phyloP scores from a whole-genome alignment of 1,140 invertebrate species.

The Akabosia matsudoensis region DNA sequence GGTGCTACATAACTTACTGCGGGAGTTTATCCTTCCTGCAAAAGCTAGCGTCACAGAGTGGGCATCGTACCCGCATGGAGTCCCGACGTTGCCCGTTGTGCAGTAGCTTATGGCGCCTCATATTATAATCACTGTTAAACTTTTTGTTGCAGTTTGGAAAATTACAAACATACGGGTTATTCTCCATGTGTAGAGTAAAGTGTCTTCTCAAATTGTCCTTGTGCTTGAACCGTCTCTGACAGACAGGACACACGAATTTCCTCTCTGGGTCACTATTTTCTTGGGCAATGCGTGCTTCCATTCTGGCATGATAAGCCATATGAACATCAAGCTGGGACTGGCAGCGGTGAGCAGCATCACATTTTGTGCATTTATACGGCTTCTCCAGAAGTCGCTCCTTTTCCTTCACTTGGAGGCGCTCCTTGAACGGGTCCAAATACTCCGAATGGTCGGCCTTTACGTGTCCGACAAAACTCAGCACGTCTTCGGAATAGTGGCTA shows the following conservation, averaged over 20 bases:
- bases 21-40: neutral
- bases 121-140: conserved; percentile 9
- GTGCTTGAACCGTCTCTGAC: neutral
- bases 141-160: neutral
- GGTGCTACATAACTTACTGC: neutral
- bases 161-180: neutral
- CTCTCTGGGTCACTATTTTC: neutral
- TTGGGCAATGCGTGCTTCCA: neutral
- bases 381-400: neutral
- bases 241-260: neutral
- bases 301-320: neutral
- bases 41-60: neutral
- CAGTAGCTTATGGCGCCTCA: neutral
- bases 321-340: neutral
- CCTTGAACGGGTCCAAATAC: neutral
- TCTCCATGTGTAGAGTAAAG: neutral
- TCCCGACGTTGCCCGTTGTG: neutral
- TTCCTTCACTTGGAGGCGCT: neutral
- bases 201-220: conserved; percentile 16
- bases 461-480: neutral
- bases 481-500: neutral
- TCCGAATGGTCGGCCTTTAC: neutral
- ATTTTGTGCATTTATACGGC: neutral
- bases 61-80: neutral
- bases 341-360: neutral